These are phyloP conservation scores for Porites lutea DNA, from an alignment of 64 coral and sea anemone genomes.

Conservation along the genomic window DNA sequence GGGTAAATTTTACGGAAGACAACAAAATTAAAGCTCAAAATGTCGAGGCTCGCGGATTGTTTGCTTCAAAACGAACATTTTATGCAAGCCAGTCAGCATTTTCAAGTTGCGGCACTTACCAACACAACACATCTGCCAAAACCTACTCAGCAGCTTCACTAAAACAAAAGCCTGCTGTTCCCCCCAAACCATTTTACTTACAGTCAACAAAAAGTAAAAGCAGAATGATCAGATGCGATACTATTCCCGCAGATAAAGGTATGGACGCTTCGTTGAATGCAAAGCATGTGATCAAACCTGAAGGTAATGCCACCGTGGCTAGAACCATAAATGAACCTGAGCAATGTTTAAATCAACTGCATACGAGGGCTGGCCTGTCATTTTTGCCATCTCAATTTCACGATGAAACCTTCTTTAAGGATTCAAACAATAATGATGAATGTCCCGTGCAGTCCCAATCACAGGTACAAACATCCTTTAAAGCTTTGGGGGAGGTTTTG, in stretches of 20 bases:
- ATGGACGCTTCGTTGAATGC: not conserved
- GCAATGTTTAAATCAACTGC: not conserved
- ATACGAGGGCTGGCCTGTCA: not conserved
- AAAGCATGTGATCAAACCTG: not conserved
- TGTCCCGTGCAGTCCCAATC: not conserved
- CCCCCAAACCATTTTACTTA: conserved; percentile 8
- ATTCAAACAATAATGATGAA: not conserved
- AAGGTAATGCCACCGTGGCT: not conserved
- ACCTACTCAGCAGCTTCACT: no score
- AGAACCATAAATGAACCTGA: not conserved
- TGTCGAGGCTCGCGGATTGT: not conserved
- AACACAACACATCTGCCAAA: not conserved
- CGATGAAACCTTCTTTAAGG: not conserved
- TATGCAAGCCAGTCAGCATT: not conserved
- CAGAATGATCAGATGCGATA: not conserved
- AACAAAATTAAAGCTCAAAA: conserved; percentile 14
- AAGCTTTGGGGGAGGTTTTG: not conserved
- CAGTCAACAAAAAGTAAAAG: not conserved
- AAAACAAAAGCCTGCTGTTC: conserved; percentile 18
- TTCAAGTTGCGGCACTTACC: no score
- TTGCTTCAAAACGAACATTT: not conserved
- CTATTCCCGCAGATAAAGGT: not conserved
- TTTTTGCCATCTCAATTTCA: not conserved
- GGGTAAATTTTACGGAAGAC: not conserved
- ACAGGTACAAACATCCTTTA: not conserved